These are phyloP conservation scores for Melolontha melolontha DNA, from an alignment of 2,888 invertebrate genomes.

Conservation along the genomic window DNA sequence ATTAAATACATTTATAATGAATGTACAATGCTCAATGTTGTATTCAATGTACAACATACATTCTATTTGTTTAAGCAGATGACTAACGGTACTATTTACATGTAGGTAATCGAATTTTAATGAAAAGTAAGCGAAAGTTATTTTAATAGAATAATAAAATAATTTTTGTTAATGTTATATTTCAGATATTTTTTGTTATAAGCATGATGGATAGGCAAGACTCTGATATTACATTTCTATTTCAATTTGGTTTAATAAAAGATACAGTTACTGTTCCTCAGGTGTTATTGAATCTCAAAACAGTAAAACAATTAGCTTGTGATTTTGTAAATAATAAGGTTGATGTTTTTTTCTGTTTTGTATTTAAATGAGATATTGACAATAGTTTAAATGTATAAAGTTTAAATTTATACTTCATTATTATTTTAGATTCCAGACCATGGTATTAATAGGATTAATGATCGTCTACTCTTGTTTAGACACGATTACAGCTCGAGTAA, in stretches of 20 bases:
- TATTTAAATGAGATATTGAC: no score
- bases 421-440: constrained; percentile 87
- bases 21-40: no score
- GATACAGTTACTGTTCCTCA: constrained; percentile 89
- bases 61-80: no score
- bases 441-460: constrained; percentile 89
- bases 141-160: no score
- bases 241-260: constrained; percentile 93
- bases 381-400: no score
- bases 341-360: constrained; percentile 44
- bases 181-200: constrained; percentile 12
- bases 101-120: no score
- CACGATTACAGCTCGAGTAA: constrained; percentile 96
- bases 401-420: not conserved
- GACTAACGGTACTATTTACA: no score
- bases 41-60: no score
- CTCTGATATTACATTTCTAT: constrained; percentile 86
- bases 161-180: not conserved
- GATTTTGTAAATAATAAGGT: constrained; percentile 95
- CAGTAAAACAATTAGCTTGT: constrained; percentile 93
- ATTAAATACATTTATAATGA: no score
- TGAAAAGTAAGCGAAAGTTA: no score
- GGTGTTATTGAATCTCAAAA: constrained; percentile 84
- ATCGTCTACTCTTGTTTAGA: constrained; percentile 93
- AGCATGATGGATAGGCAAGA: constrained; percentile 43